These are phyloP conservation scores for Ascidia mentula DNA, from an alignment of 23 tunicate genomes.

Conservation along the genomic window DNA sequence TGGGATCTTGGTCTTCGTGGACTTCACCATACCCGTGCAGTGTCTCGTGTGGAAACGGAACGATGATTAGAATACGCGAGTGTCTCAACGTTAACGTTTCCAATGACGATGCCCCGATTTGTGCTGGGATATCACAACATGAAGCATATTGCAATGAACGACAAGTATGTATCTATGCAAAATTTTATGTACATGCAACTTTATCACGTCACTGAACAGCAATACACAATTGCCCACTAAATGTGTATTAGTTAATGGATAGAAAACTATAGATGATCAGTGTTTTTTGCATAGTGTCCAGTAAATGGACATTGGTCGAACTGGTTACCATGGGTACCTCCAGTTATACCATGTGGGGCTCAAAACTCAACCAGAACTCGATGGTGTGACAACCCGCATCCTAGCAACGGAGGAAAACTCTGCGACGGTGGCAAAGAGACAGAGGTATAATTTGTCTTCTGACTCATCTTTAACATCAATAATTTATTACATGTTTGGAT, in stretches of 20 bases:
- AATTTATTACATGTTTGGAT: not conserved
- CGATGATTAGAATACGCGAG: not conserved
- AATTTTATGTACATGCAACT: too few species aligned
- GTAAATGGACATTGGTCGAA: conserved; percentile 54
- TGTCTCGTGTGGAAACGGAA: conserved; percentile 59
- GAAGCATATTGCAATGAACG: not conserved
- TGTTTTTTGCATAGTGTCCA: conserved; percentile 57
- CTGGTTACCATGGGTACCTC: conserved; percentile 48
- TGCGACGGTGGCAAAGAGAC: conserved; percentile 5
- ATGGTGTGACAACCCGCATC: conserved; percentile 41
- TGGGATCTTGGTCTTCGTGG: conserved; percentile 59
- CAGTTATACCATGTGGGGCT: conserved; percentile 38
- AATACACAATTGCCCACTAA: too few species aligned
- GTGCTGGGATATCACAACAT: not conserved
- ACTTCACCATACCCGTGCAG: conserved; percentile 29
- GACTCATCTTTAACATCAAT: not conserved
- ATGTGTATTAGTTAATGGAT: not conserved
- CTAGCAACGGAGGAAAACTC: conserved; percentile 48
- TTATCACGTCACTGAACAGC: too few species aligned
- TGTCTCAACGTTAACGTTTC: conserved; percentile 7
- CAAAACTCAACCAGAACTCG: conserved; percentile 44
- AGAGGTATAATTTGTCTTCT: not conserved
- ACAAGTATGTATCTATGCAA: not conserved
- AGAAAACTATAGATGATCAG: not conserved
- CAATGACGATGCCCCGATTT: not conserved